A percentile compares a stretch with the other conserved stretches of the same genome.
Conservation (phyloP, 2,888 invertebrate species). For the Ophion obscuratus region DNA sequence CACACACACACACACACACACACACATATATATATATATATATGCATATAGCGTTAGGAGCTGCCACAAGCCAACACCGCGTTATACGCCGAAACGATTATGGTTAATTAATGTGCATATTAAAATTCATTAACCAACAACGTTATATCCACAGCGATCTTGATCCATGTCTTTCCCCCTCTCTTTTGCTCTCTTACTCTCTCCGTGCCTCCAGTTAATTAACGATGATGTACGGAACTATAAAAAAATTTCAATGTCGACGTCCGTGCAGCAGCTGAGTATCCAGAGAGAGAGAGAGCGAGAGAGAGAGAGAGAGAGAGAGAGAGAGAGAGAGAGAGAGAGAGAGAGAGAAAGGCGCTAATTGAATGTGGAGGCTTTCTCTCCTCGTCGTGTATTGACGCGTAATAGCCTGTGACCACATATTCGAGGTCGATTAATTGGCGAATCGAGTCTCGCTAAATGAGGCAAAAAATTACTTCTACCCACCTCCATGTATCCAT, state of each 20-base stretch:
- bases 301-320: background rate
- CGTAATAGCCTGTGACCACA: slow-evolving; percentile 40
- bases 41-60: slow-evolving; percentile 32
- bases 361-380: slow-evolving; percentile 62
- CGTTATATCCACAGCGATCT: slow-evolving; percentile 68
- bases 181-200: slow-evolving; percentile 17
- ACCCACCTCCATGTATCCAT: background rate
- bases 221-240: slow-evolving; percentile 68
- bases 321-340: background rate
- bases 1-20: too few relatives aligned
- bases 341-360: slow-evolving; percentile 54
- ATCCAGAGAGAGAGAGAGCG: background rate
- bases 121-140: slow-evolving; percentile 70
- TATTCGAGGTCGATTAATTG: slow-evolving; percentile 54
- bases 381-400: slow-evolving; percentile 19
- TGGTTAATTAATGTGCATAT: slow-evolving; percentile 70
- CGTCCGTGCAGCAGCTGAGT: slow-evolving; percentile 51
- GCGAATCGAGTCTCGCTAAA: slow-evolving; percentile 43
- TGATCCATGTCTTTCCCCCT: slow-evolving; percentile 62
- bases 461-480: slow-evolving; percentile 1
- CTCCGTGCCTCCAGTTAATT: slow-evolving; percentile 64
- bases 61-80: slow-evolving; percentile 3
- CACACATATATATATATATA: slow-evolving; percentile 5
- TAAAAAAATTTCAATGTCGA: slow-evolving; percentile 67
- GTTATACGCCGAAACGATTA: slow-evolving; percentile 65